Base-by-base conservation (phyloP, 2,888 invertebrate species). In the Calameuta pallipes region DNA sequence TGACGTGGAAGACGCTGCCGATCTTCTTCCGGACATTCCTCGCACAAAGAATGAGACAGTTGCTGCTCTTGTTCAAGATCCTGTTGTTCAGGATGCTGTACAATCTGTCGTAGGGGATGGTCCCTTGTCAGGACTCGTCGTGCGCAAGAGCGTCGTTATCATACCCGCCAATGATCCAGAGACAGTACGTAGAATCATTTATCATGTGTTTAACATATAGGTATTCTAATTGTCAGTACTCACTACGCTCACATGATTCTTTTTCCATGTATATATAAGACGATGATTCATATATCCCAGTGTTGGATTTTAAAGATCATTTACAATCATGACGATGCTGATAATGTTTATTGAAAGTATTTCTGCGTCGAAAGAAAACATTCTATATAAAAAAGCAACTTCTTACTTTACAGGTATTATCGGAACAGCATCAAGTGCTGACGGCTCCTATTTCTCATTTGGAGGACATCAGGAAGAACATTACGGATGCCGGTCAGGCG, bases 1-100 rank as follows among this genome's bases (percentile, higher is more conserved):
- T 23, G 76, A 79, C 1, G 69, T 79, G 3, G 82, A 84, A 4
- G 86, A 85, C 13, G 75, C 82, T 30, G 82, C 68, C 4, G 75
- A 76, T 69, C 75, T 86, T 23, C 75, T 86, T 36, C 86, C 86
- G 30, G 80, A 80, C n/a, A 79, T 76, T 12, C 86, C 86, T 15
- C 82, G 56, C 4, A 82, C 83, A 6, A 82, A 74, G 69, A 86
- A 86, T 41, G 86, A 86, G 69, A 86, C 86, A 3, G 75, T 86
- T 4, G 86, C 82, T 12, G 85, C 82, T 3, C 75, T 86, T n/a
- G 83, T 88, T 13, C 80, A 84, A 69, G 88, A 88, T 81, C 84
- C 87, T 1, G 83, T 83, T 30, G 80, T 87, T 4, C 84, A 87
- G 73, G 82, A 82, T 74, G 86, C 86, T 0, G 86, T 88, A 11